Evolutionary conservation across 2,797 vertebrate species (phyloP).

Genomic region (Simalia tracyae): DNA sequence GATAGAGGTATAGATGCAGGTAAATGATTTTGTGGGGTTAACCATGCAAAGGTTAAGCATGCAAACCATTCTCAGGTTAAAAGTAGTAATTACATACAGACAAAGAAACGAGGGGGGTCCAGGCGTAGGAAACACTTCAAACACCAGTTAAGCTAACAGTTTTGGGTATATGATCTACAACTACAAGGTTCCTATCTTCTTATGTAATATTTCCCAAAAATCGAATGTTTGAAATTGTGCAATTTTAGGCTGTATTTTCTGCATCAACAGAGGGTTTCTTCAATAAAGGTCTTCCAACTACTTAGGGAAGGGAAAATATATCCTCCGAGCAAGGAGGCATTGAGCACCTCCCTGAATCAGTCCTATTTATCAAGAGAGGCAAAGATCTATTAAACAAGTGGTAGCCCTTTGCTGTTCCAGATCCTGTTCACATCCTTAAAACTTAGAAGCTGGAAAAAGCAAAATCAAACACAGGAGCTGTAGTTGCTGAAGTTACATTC

Average conservation of each 20-base stretch:
- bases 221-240: background rate
- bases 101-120: background rate
- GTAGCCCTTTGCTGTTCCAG: background rate
- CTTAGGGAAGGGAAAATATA: background rate
- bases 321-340: background rate
- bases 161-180: background rate
- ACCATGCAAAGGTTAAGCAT: background rate
- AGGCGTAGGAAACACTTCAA: background rate
- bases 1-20: background rate
- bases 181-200: background rate
- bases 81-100: background rate
- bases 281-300: background rate
- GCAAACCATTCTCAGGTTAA: background rate
- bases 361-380: background rate
- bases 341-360: background rate
- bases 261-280: background rate
- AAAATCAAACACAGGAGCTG: background rate
- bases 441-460: background rate
- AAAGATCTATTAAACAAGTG: background rate
- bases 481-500: too few relatives aligned
- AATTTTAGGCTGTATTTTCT: background rate
- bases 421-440: background rate
- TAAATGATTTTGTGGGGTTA: background rate
- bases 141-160: background rate
- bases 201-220: background rate